phyloP scores from a whole-genome alignment of 1,140 invertebrate genomes.

The Camponotus floridanus region DNA sequence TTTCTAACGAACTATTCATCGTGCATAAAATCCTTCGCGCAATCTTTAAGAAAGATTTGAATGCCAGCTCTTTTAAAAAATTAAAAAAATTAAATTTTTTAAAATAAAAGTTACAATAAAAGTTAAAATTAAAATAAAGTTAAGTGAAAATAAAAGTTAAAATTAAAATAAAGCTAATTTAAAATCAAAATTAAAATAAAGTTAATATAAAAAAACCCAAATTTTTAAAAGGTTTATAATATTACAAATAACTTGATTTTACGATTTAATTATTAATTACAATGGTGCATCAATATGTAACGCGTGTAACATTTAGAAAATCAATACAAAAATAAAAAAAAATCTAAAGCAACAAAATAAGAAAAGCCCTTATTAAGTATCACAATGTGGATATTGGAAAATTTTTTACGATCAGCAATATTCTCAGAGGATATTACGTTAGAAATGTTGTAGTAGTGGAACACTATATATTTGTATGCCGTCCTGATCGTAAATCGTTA shows the following conservation, averaged over 20 bases:
- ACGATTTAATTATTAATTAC: too few species aligned
- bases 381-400: background rate
- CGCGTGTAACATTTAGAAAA: background rate
- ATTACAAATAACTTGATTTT: too few species aligned
- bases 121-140: too few species aligned
- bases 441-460: slow-evolving; percentile 10
- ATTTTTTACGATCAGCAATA: slow-evolving; percentile 24
- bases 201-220: too few species aligned
- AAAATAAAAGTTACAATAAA: too few species aligned
- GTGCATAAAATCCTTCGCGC: background rate
- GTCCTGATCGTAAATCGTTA: slow-evolving; percentile 37
- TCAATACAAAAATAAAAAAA: too few species aligned
- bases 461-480: slow-evolving; percentile 23
- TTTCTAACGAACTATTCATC: slow-evolving; percentile 14
- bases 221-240: too few species aligned
- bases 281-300: too few species aligned
- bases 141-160: too few species aligned
- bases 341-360: background rate
- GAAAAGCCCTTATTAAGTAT: background rate
- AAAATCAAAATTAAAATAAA: too few species aligned
- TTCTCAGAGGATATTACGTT: background rate
- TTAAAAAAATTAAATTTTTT: background rate
- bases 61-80: background rate
- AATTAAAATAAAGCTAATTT: too few species aligned
- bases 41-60: slow-evolving; percentile 14